Conservation (phyloP, 1,140 invertebrate genomes). For the Drosophila sp. region DNA sequence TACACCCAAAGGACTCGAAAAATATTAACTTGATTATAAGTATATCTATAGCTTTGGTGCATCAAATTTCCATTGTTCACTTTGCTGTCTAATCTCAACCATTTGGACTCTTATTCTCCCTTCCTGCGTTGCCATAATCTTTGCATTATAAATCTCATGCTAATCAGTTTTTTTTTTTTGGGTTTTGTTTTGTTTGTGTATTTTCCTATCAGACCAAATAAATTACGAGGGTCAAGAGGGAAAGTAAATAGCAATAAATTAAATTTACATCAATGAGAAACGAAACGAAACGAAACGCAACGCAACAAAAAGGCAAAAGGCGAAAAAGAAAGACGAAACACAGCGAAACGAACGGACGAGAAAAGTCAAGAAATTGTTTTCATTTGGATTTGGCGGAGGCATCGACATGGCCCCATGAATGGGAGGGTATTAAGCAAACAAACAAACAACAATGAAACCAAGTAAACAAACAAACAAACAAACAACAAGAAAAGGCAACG, state of each 20-base stretch:
- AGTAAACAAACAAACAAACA: conserved; percentile 68
- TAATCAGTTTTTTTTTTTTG: conserved; percentile 37
- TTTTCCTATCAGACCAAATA: conserved; percentile 53
- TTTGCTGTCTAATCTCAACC: not conserved
- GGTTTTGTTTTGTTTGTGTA: not conserved
- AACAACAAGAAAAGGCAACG: conserved; percentile 25
- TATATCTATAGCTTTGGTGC: no score
- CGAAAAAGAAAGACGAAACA: conserved; percentile 15
- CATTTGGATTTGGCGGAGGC: conserved; percentile 32
- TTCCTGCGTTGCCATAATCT: not conserved
- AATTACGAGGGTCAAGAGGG: conserved; percentile 61
- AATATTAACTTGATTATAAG: no score
- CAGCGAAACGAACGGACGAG: conserved; percentile 3
- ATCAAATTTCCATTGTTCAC: not conserved
- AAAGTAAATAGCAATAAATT: conserved; percentile 74
- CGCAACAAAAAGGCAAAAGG: conserved; percentile 10
- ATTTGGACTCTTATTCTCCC: not conserved
- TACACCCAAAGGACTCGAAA: no score
- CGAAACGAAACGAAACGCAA: not conserved
- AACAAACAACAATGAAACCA: conserved; percentile 69
- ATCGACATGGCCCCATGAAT: not conserved
- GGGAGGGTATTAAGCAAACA: conserved; percentile 52
- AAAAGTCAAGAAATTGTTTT: conserved; percentile 69
- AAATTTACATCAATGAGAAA: conserved; percentile 71
- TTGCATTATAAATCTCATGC: conserved; percentile 25